Evolutionary conservation across 1,140 invertebrate genomes (phyloP).

Genomic region (Lucilia sericata): DNA sequence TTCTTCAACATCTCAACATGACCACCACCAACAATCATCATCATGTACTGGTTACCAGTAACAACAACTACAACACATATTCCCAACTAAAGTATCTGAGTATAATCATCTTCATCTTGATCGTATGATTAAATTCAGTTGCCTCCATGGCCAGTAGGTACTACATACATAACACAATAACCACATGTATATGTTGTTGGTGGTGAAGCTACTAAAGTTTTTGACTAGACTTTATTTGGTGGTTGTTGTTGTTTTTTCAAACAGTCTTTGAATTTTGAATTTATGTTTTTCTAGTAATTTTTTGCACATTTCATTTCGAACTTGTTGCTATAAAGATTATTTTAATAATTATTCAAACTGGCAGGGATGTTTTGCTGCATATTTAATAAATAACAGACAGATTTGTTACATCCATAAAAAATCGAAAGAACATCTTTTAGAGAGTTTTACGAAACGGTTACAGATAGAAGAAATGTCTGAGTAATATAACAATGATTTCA

Average conservation of each 20-base stretch:
- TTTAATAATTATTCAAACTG: constrained; percentile 2
- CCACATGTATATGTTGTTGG: neutral
- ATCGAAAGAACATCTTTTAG: no score
- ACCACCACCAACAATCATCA: constrained; percentile 2
- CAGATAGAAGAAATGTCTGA: no score
- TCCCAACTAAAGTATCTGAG: neutral
- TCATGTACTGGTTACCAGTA: neutral
- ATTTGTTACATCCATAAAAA: no score
- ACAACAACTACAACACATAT: neutral
- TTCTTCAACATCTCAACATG: constrained; percentile 26
- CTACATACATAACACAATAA: neutral
- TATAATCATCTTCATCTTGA: neutral
- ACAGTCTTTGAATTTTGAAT: neutral
- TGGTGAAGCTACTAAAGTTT: neutral
- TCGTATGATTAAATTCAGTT: constrained; percentile 7
- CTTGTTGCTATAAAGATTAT: neutral
- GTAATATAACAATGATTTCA: no score
- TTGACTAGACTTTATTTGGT: neutral
- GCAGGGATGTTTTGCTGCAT: neutral
- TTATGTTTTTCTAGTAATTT: neutral
- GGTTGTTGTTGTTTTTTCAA: neutral
- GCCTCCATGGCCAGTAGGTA: neutral
- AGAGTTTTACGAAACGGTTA: no score
- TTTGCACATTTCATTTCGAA: neutral
- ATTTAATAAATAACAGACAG: no score